phyloP scores from a whole-genome alignment of 2,797 vertebrate species.

The Halcyon smyrnensis region DNA sequence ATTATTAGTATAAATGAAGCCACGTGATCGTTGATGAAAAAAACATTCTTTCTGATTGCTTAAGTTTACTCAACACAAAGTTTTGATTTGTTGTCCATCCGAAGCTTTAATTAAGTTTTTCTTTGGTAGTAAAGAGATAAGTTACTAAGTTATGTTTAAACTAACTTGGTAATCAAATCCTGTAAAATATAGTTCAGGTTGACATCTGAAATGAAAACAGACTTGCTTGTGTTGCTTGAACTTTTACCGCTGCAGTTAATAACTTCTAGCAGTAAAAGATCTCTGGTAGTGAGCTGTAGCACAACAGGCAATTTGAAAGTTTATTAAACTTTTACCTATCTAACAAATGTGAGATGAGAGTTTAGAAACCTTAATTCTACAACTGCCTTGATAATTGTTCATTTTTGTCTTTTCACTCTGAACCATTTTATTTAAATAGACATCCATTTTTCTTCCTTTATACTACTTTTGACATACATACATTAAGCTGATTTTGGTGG shows the following conservation, averaged over 20 bases:
- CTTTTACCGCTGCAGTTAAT: neutral
- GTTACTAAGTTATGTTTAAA: neutral
- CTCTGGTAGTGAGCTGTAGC: neutral
- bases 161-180: neutral
- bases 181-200: neutral
- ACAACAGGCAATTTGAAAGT: neutral
- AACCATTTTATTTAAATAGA: neutral
- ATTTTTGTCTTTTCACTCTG: neutral
- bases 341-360: neutral
- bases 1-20: neutral
- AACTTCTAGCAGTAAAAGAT: neutral
- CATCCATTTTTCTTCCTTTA: neutral
- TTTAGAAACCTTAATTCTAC: neutral
- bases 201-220: neutral
- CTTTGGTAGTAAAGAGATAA: neutral
- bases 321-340: neutral
- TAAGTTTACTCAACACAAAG: neutral
- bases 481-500: neutral
- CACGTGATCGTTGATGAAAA: neutral
- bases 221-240: neutral
- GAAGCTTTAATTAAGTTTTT: neutral
- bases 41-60: neutral
- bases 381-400: neutral
- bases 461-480: neutral
- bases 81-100: neutral